Evolutionary conservation across 2,797 vertebrate species (phyloP).

Genomic region (Dendrocincla fuliginosa): DNA sequence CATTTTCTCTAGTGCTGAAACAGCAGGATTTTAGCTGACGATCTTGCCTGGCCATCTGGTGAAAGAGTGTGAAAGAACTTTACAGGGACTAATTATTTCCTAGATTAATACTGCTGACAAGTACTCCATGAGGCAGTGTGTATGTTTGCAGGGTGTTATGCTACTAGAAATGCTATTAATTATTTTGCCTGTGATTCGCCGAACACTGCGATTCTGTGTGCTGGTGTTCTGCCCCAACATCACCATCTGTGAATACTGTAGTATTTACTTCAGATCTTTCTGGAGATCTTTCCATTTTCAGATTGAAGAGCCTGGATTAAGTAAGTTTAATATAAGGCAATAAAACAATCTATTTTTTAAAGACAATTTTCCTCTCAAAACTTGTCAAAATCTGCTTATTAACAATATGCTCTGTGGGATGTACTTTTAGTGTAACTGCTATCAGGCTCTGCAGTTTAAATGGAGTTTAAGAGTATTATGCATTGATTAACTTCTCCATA

Average conservation of each 20-base stretch:
- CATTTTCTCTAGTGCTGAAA: constrained; percentile 63
- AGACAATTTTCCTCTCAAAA: neutral
- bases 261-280: neutral
- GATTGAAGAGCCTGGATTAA: neutral
- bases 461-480: neutral
- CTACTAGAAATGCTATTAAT: constrained; percentile 52
- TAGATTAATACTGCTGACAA: constrained; percentile 72
- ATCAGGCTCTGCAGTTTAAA: neutral
- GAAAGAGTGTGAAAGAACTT: constrained; percentile 64
- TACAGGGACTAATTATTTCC: constrained; percentile 64
- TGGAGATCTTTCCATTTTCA: neutral
- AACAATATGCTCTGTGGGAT: neutral
- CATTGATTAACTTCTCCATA: neutral
- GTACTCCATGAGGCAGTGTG: constrained; percentile 17
- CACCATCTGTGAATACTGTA: constrained; percentile 3
- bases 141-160: constrained; percentile 11
- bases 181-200: neutral
- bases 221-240: neutral
- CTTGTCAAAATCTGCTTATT: neutral
- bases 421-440: neutral
- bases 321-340: neutral
- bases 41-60: constrained; percentile 69
- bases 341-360: neutral
- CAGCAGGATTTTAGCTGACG: constrained; percentile 74
- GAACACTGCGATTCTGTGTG: neutral